Evolutionary conservation across 2,113 vertebrate genomes (phyloP).

Genomic region (Hippocampus guttulatus): DNA sequence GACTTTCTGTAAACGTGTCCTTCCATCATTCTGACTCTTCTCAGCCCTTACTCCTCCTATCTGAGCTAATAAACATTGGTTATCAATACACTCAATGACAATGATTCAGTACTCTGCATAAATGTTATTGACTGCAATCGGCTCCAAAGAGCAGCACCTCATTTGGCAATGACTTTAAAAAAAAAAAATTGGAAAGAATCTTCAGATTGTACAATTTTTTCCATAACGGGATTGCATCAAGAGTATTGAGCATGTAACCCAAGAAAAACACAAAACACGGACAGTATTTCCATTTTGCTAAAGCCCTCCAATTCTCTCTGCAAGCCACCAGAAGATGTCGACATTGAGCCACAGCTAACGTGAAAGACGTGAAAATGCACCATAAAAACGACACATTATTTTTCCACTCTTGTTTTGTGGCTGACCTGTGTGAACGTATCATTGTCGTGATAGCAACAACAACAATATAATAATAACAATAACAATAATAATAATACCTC

Average conservation of each 20-base stretch:
- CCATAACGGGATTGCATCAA: slow-evolving; percentile 38
- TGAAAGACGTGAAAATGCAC: neutral
- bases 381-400: neutral
- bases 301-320: too few species aligned
- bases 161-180: slow-evolving; percentile 3
- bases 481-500: too few species aligned
- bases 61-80: slow-evolving; percentile 66
- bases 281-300: neutral
- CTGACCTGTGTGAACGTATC: neutral
- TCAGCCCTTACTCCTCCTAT: slow-evolving; percentile 45
- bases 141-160: slow-evolving; percentile 42
- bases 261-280: neutral
- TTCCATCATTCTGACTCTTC: slow-evolving; percentile 57
- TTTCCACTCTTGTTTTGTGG: neutral
- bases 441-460: too few species aligned
- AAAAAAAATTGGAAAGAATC: neutral
- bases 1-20: slow-evolving; percentile 52
- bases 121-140: slow-evolving; percentile 64
- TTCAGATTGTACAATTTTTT: slow-evolving; percentile 17
- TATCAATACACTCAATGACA: slow-evolving; percentile 72
- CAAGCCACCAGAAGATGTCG: slow-evolving; percentile 57
- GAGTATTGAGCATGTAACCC: slow-evolving; percentile 47
- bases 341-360: slow-evolving; percentile 43
- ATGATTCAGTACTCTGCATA: slow-evolving; percentile 69
- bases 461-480: too few species aligned